Evolutionary conservation across 2,113 vertebrate species (phyloP).

Genomic region (sheep (Ovis aries)): DNA sequence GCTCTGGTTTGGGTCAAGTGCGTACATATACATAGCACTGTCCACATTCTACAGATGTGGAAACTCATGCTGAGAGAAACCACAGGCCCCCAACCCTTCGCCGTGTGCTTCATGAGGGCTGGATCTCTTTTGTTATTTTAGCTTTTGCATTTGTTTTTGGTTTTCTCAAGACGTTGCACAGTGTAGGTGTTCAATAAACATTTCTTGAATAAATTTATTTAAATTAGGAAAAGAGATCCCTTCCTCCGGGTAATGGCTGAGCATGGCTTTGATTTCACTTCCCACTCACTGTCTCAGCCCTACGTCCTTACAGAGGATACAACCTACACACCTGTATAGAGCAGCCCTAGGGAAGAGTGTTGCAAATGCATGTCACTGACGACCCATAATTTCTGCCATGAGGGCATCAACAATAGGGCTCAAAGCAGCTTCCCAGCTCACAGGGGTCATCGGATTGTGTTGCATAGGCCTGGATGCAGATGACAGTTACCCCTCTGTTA

Average conservation of each 20-base stretch:
- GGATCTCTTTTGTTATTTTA: neutral
- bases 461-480: neutral
- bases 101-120: neutral
- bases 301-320: neutral
- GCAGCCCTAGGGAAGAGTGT: neutral
- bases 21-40: accelerated
- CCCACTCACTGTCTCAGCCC: neutral
- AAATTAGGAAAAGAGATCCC: neutral
- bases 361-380: neutral
- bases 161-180: neutral
- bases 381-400: neutral
- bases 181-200: neutral
- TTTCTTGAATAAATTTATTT: neutral
- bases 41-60: no score
- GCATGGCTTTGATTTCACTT: neutral
- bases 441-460: neutral
- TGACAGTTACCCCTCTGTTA: neutral
- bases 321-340: neutral
- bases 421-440: neutral
- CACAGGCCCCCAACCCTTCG: accelerated
- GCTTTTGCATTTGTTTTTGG: neutral
- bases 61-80: neutral
- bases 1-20: accelerated
- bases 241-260: neutral
- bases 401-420: neutral